Evolutionary conservation across 1,140 invertebrate species (phyloP), one percentile per base, ranked within the genome.

Genomic region (Drosophila nasuta): DNA sequence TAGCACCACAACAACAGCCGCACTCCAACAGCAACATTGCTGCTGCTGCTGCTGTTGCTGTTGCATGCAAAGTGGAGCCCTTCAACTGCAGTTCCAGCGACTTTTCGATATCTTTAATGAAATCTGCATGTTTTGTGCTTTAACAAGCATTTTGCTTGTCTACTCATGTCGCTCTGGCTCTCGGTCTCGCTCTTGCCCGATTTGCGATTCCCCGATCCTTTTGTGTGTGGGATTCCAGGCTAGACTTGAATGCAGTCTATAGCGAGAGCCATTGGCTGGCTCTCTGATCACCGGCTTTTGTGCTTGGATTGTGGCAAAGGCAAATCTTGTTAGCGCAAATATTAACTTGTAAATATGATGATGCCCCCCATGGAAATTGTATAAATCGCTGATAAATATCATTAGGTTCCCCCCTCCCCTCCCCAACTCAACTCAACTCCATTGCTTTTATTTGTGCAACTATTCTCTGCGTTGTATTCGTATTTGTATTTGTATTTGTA

Each of bases 271-370:
- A 70, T 54, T 70, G 73, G 78, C 67, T 38, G 35, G 8, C 35
- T 25, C 20, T 25, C 20, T 63, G 63, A 77, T 79, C 77, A 60
- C 28, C 71, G 72, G 79, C 70, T 67, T 13, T 74, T 57, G 82
- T 33, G 63, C 68, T 33, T 68, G 71, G 63, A 56, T 62, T 68
- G 70, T 71, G 63, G 48, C 38, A 46, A 59, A 35, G 75, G 66
- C 58, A 76, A 75, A 86, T 90, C 87, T 91, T 91, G 87, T 91
- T 91, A 91, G 83, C 88, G 88, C 82, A 91, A 90, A 91, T 91
- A 91, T 91, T 91, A 91, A 91, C 88, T 91, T 91, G 88, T 91
- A 91, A 91, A 91, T 91, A 91, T 91, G 88, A 91, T 91, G 85
- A 91, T 91, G 88, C n/a, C 88, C 83, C 82, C 82, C 78, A 85